Conservation (phyloP, 2,888 invertebrate species). For the Mongoloraphidia duomilia region DNA sequence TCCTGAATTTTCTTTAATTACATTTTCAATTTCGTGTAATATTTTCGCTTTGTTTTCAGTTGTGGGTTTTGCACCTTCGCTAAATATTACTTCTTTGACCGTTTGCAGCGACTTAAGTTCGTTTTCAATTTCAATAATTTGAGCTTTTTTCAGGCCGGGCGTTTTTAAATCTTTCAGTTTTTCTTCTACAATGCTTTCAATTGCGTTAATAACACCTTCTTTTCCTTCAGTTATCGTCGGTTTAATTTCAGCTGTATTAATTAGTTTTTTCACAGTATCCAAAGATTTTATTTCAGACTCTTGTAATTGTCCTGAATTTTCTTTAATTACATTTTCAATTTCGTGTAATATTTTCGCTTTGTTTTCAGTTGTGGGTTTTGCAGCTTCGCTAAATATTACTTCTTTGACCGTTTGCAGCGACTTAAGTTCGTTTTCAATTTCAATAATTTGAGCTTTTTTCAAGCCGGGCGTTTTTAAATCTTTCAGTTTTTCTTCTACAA, state of each 20-base stretch:
- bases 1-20: no score
- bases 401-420: slow-evolving; percentile 5
- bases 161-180: slow-evolving; percentile 5
- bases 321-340: no score
- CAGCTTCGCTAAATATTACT: background rate
- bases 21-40: no score
- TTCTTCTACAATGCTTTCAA: slow-evolving; percentile 11
- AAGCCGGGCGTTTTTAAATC: slow-evolving; percentile 3
- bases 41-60: no score
- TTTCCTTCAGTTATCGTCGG: slow-evolving; percentile 9
- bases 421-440: slow-evolving; percentile 1
- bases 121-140: slow-evolving; percentile 3
- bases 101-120: slow-evolving; percentile 3
- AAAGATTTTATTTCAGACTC: background rate
- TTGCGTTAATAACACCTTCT: background rate
- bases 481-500: slow-evolving; percentile 10
- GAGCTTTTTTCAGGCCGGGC: slow-evolving; percentile 6
- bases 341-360: no score
- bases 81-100: background rate
- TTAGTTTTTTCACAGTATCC: slow-evolving; percentile 3
- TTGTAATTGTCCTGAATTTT: background rate
- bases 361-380: no score
- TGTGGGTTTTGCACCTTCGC: no score
- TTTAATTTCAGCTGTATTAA: slow-evolving; percentile 13
- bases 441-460: slow-evolving; percentile 4